phyloP scores from a whole-genome alignment of 2,113 vertebrate genomes.

The Scomber japonicus region DNA sequence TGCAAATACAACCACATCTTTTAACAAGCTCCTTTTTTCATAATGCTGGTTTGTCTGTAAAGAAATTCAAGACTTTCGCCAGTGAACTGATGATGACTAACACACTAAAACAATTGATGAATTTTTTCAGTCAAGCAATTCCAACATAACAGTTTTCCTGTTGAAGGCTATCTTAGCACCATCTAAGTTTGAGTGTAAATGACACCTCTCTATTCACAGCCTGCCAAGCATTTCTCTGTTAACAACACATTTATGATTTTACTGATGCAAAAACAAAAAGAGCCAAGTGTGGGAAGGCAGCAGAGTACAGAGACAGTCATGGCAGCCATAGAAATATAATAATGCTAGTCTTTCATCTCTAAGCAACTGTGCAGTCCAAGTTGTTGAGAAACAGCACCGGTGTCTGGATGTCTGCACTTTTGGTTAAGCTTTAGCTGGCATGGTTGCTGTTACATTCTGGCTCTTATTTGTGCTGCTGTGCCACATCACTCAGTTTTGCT shows the following conservation, averaged over 20 bases:
- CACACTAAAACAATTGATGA: background rate
- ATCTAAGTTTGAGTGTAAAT: conserved; percentile 9
- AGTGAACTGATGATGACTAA: conserved; percentile 1
- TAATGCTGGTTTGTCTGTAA: background rate
- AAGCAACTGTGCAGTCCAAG: conserved; percentile 28
- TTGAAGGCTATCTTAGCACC: background rate
- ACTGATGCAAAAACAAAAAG: conserved; percentile 11
- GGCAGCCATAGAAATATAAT: conserved; percentile 16
- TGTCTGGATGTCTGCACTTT: conserved; percentile 39
- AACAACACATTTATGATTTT: conserved; percentile 1
- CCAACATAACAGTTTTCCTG: conserved; percentile 10
- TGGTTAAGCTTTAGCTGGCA: conserved; percentile 29
- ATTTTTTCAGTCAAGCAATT: conserved; percentile 1
- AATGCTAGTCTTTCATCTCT: conserved; percentile 53
- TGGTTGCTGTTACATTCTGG: conserved; percentile 11
- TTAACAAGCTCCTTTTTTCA: background rate
- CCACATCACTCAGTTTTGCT: conserved; percentile 56
- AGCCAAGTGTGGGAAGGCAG: conserved; percentile 14
- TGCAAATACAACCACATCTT: background rate
- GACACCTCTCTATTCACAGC: conserved; percentile 30
- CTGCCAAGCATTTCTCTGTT: conserved; percentile 34
- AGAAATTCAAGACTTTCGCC: background rate
- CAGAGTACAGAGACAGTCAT: conserved; percentile 29
- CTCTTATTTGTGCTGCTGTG: conserved; percentile 6
- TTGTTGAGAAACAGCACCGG: conserved; percentile 45